A percentile compares a stretch with the other conserved stretches of the same genome.
Evolutionary conservation across 2,113 vertebrate genomes (phyloP).

Genomic region (Pedionomus torquatus): DNA sequence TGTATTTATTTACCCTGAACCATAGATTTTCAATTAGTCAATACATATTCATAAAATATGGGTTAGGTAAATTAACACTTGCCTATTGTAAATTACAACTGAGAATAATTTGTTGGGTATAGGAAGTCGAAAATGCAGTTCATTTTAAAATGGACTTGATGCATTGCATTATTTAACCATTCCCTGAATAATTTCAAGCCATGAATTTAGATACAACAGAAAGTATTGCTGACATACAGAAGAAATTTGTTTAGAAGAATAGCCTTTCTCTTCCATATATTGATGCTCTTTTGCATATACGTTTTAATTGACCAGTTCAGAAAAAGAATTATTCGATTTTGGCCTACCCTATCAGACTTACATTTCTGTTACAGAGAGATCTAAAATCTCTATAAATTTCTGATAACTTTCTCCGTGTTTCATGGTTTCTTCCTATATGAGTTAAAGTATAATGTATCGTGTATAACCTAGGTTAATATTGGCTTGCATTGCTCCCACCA

Average conservation of each 20-base stretch:
- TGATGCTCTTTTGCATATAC: slow-evolving; percentile 32
- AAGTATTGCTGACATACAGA: slow-evolving; percentile 20
- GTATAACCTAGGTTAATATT: neutral
- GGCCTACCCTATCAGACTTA: neutral
- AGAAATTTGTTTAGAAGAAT: slow-evolving; percentile 43
- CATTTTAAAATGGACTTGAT: slow-evolving; percentile 30
- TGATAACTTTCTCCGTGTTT: neutral
- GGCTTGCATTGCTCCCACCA: neutral
- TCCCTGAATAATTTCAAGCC: slow-evolving; percentile 50
- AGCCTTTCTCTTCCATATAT: slow-evolving; percentile 12
- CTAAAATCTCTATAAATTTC: slow-evolving; percentile 29
- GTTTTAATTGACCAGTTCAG: slow-evolving; percentile 24
- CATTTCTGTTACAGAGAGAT: neutral
- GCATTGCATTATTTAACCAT: slow-evolving; percentile 51
- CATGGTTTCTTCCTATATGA: neutral
- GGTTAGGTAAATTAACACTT: slow-evolving; percentile 64
- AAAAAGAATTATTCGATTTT: neutral
- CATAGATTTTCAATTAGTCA: slow-evolving; percentile 53
- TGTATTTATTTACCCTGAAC: slow-evolving; percentile 30
- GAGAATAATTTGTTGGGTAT: slow-evolving; percentile 36
- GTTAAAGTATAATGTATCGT: neutral
- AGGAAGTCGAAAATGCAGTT: slow-evolving; percentile 24
- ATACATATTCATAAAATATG: slow-evolving; percentile 69
- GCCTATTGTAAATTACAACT: slow-evolving; percentile 58
- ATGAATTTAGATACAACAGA: slow-evolving; percentile 36